phyloP scores from a whole-genome alignment of 2,888 invertebrate genomes.

The Heteromurus nitidus region DNA sequence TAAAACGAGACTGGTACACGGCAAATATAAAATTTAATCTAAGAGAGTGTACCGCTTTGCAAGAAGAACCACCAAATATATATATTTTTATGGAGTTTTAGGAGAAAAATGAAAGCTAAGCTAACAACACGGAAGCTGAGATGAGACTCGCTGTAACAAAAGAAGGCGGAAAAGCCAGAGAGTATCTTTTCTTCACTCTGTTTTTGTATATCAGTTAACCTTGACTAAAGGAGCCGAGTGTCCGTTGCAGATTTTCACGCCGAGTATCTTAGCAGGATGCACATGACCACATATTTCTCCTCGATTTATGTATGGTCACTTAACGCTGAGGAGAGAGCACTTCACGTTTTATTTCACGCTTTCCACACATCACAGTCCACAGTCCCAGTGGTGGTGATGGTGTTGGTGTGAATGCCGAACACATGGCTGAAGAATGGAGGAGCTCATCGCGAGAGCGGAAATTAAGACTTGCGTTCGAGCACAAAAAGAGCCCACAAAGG shows the following conservation, averaged over 20 bases:
- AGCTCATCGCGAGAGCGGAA: not conserved
- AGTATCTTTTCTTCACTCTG: too few relatives aligned
- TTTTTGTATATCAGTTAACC: not conserved
- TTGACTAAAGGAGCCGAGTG: not conserved
- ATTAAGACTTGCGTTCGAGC: too few relatives aligned
- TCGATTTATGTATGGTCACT: slow-evolving; percentile 12
- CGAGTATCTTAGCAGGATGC: not conserved
- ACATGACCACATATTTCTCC: slow-evolving; percentile 3
- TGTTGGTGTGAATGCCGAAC: not conserved
- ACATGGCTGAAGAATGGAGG: not conserved
- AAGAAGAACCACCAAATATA: too few relatives aligned
- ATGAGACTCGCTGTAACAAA: not conserved
- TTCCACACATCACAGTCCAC: not conserved
- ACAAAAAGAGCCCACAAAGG: not conserved
- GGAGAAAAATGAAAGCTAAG: not conserved
- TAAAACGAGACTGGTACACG: too few relatives aligned
- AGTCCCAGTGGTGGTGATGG: too few relatives aligned
- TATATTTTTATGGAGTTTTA: not conserved
- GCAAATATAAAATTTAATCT: too few relatives aligned
- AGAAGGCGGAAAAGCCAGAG: not conserved
- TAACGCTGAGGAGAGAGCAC: not conserved
- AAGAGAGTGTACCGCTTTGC: too few relatives aligned
- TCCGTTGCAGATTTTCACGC: not conserved
- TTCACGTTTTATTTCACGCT: not conserved
- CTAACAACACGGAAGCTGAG: not conserved